Percentiles rank a stretch among this genome's conserved stretches.
Conservation (phyloP, 2,888 invertebrate genomes). For the Oscheius sp. region DNA sequence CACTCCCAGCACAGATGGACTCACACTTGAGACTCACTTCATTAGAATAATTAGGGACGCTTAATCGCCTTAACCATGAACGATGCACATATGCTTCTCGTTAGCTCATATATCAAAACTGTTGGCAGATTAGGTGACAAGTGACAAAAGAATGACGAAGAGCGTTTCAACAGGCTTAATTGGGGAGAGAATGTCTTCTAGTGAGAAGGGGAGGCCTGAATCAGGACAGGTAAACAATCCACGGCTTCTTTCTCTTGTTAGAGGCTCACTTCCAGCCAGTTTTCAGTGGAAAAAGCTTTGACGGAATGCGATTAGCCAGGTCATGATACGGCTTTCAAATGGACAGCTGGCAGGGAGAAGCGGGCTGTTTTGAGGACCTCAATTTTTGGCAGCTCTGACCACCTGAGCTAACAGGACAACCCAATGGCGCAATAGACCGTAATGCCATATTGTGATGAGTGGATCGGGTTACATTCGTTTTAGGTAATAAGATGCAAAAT, state of each 20-base stretch:
- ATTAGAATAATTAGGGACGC: constrained; percentile 32
- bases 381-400: constrained; percentile 15
- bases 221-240: neutral
- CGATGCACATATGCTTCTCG: constrained; percentile 31
- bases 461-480: constrained; percentile 13
- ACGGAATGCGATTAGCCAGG: too few relatives aligned
- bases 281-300: too few relatives aligned
- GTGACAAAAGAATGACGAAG: neutral
- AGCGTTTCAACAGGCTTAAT: neutral
- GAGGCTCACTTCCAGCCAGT: too few relatives aligned
- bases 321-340: too few relatives aligned
- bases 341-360: too few relatives aligned
- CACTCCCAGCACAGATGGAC: constrained; percentile 19
- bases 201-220: neutral
- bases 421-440: constrained; percentile 26
- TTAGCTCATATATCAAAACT: constrained; percentile 31
- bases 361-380: neutral
- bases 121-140: constrained; percentile 5
- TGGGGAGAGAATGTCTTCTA: neutral
- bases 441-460: constrained; percentile 21
- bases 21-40: constrained; percentile 32
- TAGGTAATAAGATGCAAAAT: neutral
- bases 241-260: too few relatives aligned
- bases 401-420: constrained; percentile 24
- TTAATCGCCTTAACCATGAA: constrained; percentile 32